Conservation (phyloP, 35 echinoderm and acorn worm species). For the Holothuria glaberrima region DNA sequence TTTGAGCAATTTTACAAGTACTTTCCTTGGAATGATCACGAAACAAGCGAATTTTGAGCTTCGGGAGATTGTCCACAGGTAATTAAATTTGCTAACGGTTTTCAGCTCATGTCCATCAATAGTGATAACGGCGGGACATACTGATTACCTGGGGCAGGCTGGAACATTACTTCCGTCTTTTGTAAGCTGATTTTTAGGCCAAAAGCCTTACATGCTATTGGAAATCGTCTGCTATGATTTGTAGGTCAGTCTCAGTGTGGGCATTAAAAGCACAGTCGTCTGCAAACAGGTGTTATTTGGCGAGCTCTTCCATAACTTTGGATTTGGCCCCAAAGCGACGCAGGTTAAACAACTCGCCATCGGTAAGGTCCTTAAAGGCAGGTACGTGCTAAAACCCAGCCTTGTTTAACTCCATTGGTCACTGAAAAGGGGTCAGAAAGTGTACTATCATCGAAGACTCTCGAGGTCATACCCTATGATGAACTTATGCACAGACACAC, state of each 20-base stretch:
- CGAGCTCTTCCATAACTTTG: background rate
- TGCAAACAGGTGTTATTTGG: background rate
- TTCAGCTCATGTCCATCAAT: background rate
- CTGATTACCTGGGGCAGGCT: background rate
- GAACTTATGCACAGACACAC: too few species aligned
- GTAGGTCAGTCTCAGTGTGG: slow-evolving; percentile 40
- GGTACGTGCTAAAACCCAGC: too few species aligned
- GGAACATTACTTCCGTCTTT: background rate
- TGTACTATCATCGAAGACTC: too few species aligned
- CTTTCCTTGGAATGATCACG: too few species aligned
- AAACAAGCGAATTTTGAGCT: background rate
- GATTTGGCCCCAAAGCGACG: background rate
- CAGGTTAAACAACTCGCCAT: background rate
- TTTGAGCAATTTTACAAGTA: too few species aligned
- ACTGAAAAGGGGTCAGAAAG: too few species aligned
- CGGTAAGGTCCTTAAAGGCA: background rate
- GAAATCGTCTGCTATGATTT: background rate
- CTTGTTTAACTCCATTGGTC: too few species aligned
- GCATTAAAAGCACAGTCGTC: background rate
- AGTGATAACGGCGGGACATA: background rate
- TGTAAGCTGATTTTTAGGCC: slow-evolving; percentile 7
- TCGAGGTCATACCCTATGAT: too few species aligned
- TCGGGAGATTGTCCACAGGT: background rate
- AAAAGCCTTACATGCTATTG: slow-evolving; percentile 35
- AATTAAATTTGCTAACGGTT: background rate